Evolutionary conservation across 1,140 invertebrate species (phyloP).

Genomic region (Epicauta chinensis): DNA sequence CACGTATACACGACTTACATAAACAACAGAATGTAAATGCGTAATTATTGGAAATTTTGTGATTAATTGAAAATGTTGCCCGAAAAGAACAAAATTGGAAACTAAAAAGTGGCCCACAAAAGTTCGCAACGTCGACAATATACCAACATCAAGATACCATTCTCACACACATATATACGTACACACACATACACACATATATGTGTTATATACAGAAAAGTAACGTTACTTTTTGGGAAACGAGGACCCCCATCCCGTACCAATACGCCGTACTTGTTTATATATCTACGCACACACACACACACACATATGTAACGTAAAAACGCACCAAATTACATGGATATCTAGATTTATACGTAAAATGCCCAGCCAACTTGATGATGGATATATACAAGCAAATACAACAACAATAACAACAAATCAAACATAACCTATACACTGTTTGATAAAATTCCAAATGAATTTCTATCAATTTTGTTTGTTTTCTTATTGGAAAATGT

Average conservation of each 20-base stretch:
- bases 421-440: slow-evolving; percentile 35
- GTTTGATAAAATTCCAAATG: slow-evolving; percentile 4
- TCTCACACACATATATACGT: too few relatives aligned
- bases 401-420: slow-evolving; percentile 39
- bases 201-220: slow-evolving; percentile 19
- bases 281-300: slow-evolving; percentile 29
- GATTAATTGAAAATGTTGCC: not conserved
- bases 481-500: slow-evolving; percentile 1
- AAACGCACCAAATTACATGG: too few relatives aligned
- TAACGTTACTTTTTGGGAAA: slow-evolving; percentile 38
- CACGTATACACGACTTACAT: not conserved
- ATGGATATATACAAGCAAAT: too few relatives aligned
- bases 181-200: too few relatives aligned
- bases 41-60: too few relatives aligned
- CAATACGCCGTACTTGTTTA: slow-evolving; percentile 35
- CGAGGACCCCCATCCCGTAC: slow-evolving; percentile 30
- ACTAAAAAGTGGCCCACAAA: slow-evolving; percentile 12
- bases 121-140: slow-evolving; percentile 16
- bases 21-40: not conserved
- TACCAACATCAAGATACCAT: too few relatives aligned
- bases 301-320: too few relatives aligned
- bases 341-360: too few relatives aligned
- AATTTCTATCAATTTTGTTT: slow-evolving; percentile 7
- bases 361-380: too few relatives aligned
- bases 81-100: not conserved